Evolutionary conservation across 2,888 invertebrate species (phyloP), one percentile per base, ranked within the genome.

Genomic region (Leucania comma): DNA sequence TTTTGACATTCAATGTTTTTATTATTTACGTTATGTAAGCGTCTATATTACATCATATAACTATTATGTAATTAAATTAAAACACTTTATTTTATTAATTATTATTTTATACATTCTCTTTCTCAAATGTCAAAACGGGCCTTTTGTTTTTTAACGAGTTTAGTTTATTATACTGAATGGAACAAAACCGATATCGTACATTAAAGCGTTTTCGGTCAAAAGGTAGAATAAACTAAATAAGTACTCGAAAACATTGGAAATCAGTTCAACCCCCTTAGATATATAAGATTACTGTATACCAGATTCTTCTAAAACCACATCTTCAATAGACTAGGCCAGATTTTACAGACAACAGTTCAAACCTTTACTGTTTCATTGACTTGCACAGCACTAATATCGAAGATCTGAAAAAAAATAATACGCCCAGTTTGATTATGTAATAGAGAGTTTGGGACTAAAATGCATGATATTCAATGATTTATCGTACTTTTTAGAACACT

Each of bases 391-490:
- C 46, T 9, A n/a, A 48, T n/a, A 9, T 8, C 20, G n/a, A n/a
- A n/a, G n/a, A 14, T 17, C 4, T 8, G 14, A 17, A 26, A 10
- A 54, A 32, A 54, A 67, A 46, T n/a, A 4, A 38, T 2, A 4
- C 14, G 5, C 3, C 2, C 3, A 2, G 6, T 12, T 17, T n/a
- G 9, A 26, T 42, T 38, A 5, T 57, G 1, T 35, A 24, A 17
- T 5, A 14, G 2, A 5, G 17, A 1, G 17, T 10, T 20, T 54
- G 54, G 10, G 54, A 57, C 22, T 10, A n/a, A 20, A 56, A 56
- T 10, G 72, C 64, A 71, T 50, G 63, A 20, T 48, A 14, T 38
- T 14, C 29, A 54, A 59, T 17, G 10, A 24, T 20, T 20, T 24
- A 24, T 59, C 38, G 2, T 24, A 58, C 4, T 35, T 38, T 24